phyloP scores from a whole-genome alignment of 2,113 vertebrate species.

The Poeciliopsis turrubarensis region DNA sequence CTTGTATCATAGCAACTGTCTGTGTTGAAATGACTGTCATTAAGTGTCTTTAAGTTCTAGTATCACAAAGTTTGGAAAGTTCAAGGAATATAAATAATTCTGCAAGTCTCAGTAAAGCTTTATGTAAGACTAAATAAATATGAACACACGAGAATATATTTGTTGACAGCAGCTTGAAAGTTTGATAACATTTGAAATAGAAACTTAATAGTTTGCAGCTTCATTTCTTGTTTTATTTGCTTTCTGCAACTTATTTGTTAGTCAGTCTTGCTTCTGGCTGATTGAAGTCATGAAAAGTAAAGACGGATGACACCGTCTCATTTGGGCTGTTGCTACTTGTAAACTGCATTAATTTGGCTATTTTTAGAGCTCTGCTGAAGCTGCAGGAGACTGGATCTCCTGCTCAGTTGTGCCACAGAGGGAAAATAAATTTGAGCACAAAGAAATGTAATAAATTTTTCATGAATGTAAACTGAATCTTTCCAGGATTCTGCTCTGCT shows the following conservation, averaged over 20 bases:
- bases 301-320: conserved; percentile 5
- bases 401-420: conserved; percentile 37
- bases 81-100: background rate
- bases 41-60: background rate
- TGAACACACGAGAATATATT: background rate
- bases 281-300: conserved; percentile 12
- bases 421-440: conserved; percentile 65
- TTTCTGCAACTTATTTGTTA: background rate
- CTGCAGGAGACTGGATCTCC: conserved; percentile 26
- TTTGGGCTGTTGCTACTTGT: background rate
- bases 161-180: background rate
- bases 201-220: background rate
- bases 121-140: background rate
- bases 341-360: conserved; percentile 17
- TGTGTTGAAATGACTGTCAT: background rate
- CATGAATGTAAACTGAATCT: conserved; percentile 59
- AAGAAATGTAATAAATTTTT: conserved; percentile 77
- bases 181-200: background rate
- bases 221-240: background rate
- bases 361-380: conserved; percentile 31
- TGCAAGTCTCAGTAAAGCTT: background rate
- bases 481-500: conserved; percentile 40
- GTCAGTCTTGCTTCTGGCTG: conserved; percentile 17
- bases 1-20: background rate
- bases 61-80: background rate